Conservation (phyloP, 1,140 invertebrate species). For the Geopemphigus sp. region DNA sequence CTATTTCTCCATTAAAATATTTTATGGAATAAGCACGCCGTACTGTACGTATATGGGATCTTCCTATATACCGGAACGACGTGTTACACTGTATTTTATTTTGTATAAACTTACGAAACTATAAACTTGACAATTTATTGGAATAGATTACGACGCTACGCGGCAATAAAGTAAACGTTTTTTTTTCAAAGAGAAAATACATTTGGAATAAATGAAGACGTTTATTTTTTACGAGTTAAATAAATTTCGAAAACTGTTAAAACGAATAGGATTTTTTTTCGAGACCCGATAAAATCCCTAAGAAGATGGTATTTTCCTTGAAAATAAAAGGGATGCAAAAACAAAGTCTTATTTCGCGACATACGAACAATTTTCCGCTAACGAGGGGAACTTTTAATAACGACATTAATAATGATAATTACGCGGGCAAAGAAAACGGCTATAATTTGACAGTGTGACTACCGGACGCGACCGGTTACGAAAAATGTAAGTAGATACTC, state of each 20-base stretch:
- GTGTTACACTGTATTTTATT: conserved; percentile 7
- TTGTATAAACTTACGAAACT: conserved; percentile 5
- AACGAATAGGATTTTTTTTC: background rate
- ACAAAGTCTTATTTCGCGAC: too few species aligned
- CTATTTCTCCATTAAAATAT: background rate
- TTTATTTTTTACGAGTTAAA: background rate
- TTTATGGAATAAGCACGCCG: background rate
- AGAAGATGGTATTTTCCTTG: too few species aligned
- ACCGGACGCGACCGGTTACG: background rate
- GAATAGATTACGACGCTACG: background rate
- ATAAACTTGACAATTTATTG: background rate
- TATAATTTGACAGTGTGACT: background rate
- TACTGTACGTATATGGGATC: background rate
- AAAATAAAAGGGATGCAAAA: too few species aligned
- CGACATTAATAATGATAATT: background rate
- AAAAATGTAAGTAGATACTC: background rate
- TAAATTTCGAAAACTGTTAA: background rate
- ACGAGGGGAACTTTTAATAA: background rate
- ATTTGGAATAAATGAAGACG: background rate
- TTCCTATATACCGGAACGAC: background rate
- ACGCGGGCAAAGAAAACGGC: background rate
- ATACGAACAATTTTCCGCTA: background rate
- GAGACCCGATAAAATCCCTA: too few species aligned
- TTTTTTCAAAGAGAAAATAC: background rate
- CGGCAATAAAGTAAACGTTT: background rate